Evolutionary conservation across 2,888 invertebrate species (phyloP).

Genomic region (Latheticus oryzae): DNA sequence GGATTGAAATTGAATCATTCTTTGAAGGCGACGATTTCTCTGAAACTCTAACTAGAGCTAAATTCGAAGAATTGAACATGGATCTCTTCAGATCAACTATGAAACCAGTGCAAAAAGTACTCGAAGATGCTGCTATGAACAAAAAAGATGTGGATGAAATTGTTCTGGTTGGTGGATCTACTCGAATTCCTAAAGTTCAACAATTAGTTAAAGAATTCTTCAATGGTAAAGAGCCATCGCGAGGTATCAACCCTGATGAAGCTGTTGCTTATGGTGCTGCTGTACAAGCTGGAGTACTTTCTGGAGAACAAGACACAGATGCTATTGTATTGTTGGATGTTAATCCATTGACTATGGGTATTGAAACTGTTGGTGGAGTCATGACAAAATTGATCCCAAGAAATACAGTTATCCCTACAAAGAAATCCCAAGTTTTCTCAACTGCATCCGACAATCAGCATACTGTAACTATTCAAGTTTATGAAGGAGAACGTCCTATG

Average conservation of each 20-base stretch:
- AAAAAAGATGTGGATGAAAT: conserved; percentile 99
- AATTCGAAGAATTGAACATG: conserved; percentile 99
- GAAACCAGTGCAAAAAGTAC: conserved; percentile 94
- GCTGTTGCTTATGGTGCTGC: conserved; percentile 99
- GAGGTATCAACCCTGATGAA: conserved; percentile 99
- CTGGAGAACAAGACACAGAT: conserved; percentile 97
- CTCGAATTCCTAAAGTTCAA: conserved; percentile 98
- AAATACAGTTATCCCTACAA: conserved; percentile 99
- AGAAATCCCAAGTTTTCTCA: conserved; percentile 99
- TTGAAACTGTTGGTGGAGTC: conserved; percentile 99
- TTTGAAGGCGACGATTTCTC: conserved; percentile 99
- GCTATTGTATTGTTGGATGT: conserved; percentile 97
- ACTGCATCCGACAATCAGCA: conserved; percentile 99
- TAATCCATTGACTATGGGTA: conserved; percentile 98
- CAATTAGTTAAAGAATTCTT: conserved; percentile 95
- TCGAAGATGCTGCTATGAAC: conserved; percentile 99
- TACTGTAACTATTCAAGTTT: conserved; percentile 98
- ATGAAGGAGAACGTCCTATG: conserved; percentile 99
- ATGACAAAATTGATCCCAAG: conserved; percentile 99
- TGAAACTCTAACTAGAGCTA: conserved; percentile 96
- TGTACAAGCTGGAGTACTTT: conserved; percentile 97
- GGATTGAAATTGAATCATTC: conserved; percentile 98
- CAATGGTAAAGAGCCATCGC: conserved; percentile 96
- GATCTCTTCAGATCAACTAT: conserved; percentile 90
- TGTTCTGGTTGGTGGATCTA: conserved; percentile 98